phyloP scores from a whole-genome alignment of 2,888 invertebrate species.

The Napeogenes sylphis region DNA sequence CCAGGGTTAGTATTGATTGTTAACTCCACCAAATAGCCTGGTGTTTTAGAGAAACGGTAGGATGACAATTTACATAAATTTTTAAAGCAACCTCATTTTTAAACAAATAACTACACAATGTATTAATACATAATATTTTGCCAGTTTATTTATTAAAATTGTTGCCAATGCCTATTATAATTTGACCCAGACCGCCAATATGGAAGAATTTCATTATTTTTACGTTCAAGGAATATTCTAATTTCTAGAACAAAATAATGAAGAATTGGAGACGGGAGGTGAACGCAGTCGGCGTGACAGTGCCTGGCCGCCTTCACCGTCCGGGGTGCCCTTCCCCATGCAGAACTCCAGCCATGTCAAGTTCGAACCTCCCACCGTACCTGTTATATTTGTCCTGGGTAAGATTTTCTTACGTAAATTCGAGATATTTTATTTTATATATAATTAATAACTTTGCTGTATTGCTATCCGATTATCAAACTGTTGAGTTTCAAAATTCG shows the following conservation, averaged over 20 bases:
- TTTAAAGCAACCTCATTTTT: too few species aligned
- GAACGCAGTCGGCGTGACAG: constrained; percentile 59
- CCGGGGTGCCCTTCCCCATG: constrained; percentile 84
- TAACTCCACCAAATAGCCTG: too few species aligned
- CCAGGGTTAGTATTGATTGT: too few species aligned
- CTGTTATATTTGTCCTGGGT: constrained; percentile 93
- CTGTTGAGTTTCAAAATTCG: too few species aligned
- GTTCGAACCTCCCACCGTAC: constrained; percentile 90
- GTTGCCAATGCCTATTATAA: not conserved
- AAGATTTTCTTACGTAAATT: constrained; percentile 38
- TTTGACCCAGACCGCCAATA: not conserved
- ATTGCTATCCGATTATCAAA: too few species aligned
- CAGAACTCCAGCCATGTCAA: constrained; percentile 88
- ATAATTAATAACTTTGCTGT: too few species aligned
- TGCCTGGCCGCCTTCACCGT: constrained; percentile 80
- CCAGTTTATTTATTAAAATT: too few species aligned
- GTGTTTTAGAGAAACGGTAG: too few species aligned
- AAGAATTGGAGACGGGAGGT: constrained; percentile 70
- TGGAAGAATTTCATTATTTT: not conserved
- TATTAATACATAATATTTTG: too few species aligned
- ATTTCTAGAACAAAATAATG: constrained; percentile 86
- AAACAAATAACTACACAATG: too few species aligned
- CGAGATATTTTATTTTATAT: not conserved
- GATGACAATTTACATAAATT: too few species aligned
- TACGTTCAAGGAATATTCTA: not conserved